Base-by-base conservation (phyloP, 2,113 vertebrate genomes). In the Tinamus guttatus region DNA sequence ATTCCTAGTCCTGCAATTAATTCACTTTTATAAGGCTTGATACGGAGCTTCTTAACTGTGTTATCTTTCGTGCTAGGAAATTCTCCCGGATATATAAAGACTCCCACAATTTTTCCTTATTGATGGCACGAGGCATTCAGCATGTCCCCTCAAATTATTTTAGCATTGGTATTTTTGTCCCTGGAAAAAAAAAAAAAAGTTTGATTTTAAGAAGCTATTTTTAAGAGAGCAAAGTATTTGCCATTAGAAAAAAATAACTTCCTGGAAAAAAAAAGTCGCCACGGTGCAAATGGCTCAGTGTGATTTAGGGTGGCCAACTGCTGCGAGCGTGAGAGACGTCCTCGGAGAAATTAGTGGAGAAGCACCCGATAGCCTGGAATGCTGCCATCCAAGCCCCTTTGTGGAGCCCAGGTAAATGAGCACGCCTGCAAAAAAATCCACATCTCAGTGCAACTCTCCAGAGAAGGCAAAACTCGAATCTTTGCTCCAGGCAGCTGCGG, bases 181-280 rank as follows among this genome's bases (percentile, higher is more conserved):
- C 1, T 20, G 62, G 21, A 11, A 24, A 24, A 49, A 49, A 49
- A 49, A 47, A 49, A 86, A 89, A 79, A 76, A 10, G 32, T 80
- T 90, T 74, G 0, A 0, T 3, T 87, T 95, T 69, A 20, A 68
- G 49, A 94, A 71, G 60, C 40, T 86, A 32, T 88, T 95, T 96
- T 93, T 92, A 74, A 93, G 38, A 52, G 27, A 86, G 40, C 18
- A 51, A 96, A 87, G 27, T 60, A 75, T 78, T 83, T n/a, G 49
- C 62, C 73, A 69, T 81, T 64, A 86, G 92, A 89, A 96, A 16
- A 91, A 91, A 91, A 67, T 56, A 91, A 69, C 24, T 75, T 32
- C 13, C 81, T 76, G 76, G 92, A 41, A 87, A 84, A 92, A 87
- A 84, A 92, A 85, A 63, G 62, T 69, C 62, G 11, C 52, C 1